Evolutionary conservation across 2,113 vertebrate species (phyloP), one percentile per base, ranked within the genome.

Genomic region (Tricholaema leucomelas): DNA sequence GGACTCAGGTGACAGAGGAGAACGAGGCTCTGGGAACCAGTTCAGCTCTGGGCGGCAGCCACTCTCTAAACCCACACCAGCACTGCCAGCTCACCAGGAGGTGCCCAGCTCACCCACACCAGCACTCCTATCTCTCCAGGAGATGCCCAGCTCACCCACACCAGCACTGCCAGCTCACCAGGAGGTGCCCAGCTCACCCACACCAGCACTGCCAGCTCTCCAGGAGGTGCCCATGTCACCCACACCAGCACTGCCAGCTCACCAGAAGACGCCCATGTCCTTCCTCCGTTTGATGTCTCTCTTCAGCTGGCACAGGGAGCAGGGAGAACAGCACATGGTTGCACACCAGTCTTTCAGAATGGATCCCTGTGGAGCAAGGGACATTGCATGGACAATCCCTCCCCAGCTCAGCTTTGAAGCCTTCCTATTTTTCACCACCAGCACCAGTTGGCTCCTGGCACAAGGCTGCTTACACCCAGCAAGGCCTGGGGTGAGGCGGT

Each of bases 251-350:
- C n/a, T n/a, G 15, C 15, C 52, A 27, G 28, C 44, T 91, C 40
- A 81, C 79, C 84, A 98, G 93, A 97, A 97, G 6, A 56, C 56
- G 23, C 63, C 86, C 90, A 64, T 55, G 16, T 69, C 73, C 75
- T 8, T 94, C 56, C 97, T 95, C 21, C 15, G n/a, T 6, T 96
- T 97, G 92, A 98, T 98, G 48, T 98, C 97, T 85, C 97, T 96
- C 93, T 97, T 98, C 61, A 98, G 81, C 84, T 98, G 98, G 82
- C 97, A 97, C 28, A 97, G 8, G 1, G 95, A 2, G 2, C 97
- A 98, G 0, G 7, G 0, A 14, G 46, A 2, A 40, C 94, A 97
- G 6, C 10, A 97, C 1, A 2, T 0, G 1, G 15, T 0, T 5
- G 30, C 0, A 3, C 11, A 2, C 1, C 1, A 96, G 70, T 97